These are phyloP conservation scores for Macaca nemestrina DNA, from an alignment of 2,113 vertebrate species.

Conservation along the genomic window DNA sequence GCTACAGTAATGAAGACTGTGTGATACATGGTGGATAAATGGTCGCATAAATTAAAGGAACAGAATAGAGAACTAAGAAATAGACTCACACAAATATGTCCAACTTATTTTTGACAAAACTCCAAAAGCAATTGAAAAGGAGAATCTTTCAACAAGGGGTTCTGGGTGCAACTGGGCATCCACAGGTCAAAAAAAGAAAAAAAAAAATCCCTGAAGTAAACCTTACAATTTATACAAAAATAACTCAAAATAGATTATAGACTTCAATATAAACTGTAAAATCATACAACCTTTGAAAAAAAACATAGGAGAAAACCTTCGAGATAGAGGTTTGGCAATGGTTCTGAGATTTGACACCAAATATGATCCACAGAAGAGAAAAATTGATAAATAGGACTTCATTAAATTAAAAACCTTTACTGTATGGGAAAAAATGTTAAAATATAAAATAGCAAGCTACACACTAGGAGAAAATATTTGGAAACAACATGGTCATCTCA, in stretches of 20 bases:
- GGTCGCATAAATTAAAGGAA: not conserved
- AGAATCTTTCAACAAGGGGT: not conserved
- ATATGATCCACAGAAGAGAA: not conserved
- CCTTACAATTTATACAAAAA: not conserved
- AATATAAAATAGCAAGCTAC: not conserved
- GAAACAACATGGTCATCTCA: not conserved
- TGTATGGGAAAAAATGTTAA: not conserved
- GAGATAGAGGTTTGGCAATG: not conserved
- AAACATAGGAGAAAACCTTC: not conserved
- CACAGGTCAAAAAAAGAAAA: not conserved
- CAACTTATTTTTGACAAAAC: not conserved
- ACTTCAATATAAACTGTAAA: not conserved
- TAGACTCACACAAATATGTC: not conserved
- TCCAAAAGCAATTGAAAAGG: not conserved
- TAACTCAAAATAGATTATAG: not conserved
- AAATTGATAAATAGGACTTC: not conserved
- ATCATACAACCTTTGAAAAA: not conserved
- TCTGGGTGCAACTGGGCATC: not conserved
- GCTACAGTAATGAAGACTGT: no score
- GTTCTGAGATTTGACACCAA: not conserved
- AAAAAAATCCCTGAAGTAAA: not conserved
- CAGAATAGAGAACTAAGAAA: not conserved
- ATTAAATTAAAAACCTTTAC: not conserved
- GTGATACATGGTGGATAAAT: accelerated
- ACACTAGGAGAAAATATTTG: not conserved